Evolutionary conservation across 2,888 invertebrate species (phyloP), one percentile per base, ranked within the genome.

Genomic region (Gymnosoma rotundatum): DNA sequence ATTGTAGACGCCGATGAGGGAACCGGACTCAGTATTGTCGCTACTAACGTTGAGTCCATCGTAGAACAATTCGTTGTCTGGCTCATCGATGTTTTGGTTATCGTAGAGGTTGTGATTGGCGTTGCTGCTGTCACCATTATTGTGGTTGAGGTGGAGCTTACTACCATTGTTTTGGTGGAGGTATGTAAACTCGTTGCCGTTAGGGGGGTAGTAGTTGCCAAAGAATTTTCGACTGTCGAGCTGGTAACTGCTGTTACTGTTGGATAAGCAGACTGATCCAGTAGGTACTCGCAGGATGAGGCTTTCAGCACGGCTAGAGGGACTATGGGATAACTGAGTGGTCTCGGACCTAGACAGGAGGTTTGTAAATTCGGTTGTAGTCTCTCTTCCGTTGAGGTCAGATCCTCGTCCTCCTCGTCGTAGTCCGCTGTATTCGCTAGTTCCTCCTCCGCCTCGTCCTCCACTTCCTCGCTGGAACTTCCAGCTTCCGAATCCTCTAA

Each of bases 1-100:
- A 93, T 94, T 93, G 94, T 94, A 94, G 93, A 94, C 93, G 92
- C 94, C 93, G 93, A 94, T 87, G 87, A 91, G 90, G 78, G 94
- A 93, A 92, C 94, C 93, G 92, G 93, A 91, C 93, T 94, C 93
- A 92, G 84, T 88, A 74, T 87, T 88, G 73, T 83, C 83, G n/a
- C 72, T 87, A 89, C 75, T 83, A 52, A 70, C 83, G 84, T 89
- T 92, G 91, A 88, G 86, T 64, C 85, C 87, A 80, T 86, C 87
- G 86, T 86, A 93, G 91, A 91, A 91, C 89, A 91, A 92, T 92
- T 88, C 86, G 83, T 86, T 83, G 91, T 91, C 91, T 86, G 86
- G 81, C 78, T 85, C 76, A 72, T 83, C 85, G 12, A 0, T 1
- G n/a, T 14, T 10, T 21, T 78, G 73, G 60, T 78, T 69, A 42